Base-by-base conservation (phyloP, 2,888 invertebrate species). In the Sceliomorpha sp. region DNA sequence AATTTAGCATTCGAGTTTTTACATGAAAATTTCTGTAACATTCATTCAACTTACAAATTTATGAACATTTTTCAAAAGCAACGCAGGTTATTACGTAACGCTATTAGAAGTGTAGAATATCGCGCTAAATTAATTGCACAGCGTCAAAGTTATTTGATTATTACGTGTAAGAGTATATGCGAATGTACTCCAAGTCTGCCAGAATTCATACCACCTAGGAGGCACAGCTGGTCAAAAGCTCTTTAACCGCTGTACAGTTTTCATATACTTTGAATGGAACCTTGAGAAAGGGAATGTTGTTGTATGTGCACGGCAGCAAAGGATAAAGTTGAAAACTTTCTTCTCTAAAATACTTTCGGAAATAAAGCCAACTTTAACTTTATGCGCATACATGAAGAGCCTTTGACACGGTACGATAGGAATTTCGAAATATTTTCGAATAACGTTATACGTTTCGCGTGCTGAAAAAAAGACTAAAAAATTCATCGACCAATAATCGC, bases 301-400 rank as follows among this genome's bases (percentile, higher is more conserved):
- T 56, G 55, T 44, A 48, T 40, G 60, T 29, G 64, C 56, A 64
- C 44, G 39, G 27, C 40, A 42, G 42, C 44, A 13, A 32, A 20
- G 63, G 45, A 53, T 69, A 63, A 59, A 58, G 39, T 37, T 29
- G 20, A 39, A 64, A 64, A 70, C 59, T 70, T 70, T 63, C 56
- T 60, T 48, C 55, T 36, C 59, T 42, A 48, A 70, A 70, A 64
- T 64, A 48, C 63, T 64, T 70, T 59, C 32, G 10, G 56, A 70
- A 70, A 70, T 70, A 56, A 60, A 70, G 55, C 56, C 37, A 66
- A 60, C 51, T 66, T 56, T 15, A 26, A 56, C 44, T 50, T 45
- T 47, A 20, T 14, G 29, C 26, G 48, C 27, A 31, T 45, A 34
- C 10, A 15, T 15, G 14, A 24, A 45, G 37, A 48, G 59, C 64